phyloP scores from a whole-genome alignment of 2,888 invertebrate species.

The Eristalis tenax region DNA sequence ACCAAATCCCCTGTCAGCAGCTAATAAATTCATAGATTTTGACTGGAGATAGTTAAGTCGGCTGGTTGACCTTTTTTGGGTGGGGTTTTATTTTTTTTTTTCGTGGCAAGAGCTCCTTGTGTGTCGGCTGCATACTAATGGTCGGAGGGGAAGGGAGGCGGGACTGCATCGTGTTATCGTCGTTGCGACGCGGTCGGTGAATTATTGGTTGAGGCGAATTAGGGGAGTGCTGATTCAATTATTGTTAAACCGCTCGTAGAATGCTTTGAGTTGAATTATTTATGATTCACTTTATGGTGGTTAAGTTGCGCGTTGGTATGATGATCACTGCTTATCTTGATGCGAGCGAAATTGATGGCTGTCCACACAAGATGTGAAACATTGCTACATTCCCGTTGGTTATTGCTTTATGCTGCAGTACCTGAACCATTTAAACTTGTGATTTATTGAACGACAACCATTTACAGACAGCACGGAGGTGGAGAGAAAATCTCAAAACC shows the following conservation, averaged over 20 bases:
- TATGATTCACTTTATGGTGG: neutral
- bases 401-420: neutral
- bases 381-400: neutral
- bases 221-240: neutral
- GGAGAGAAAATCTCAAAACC: too few species aligned
- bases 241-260: neutral
- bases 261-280: neutral
- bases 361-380: neutral
- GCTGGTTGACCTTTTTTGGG: conserved; percentile 7
- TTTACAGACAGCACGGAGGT: too few species aligned
- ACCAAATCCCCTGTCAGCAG: conserved; percentile 68
- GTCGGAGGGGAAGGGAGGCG: neutral
- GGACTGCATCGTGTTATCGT: neutral
- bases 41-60: conserved; percentile 37
- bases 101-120: neutral
- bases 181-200: neutral
- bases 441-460: too few species aligned
- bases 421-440: too few species aligned
- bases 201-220: neutral
- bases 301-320: neutral
- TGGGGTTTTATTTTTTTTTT: neutral
- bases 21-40: conserved; percentile 69
- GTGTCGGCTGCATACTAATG: neutral
- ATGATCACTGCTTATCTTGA: neutral
- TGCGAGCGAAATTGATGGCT: neutral